A percentile compares a stretch with the other conserved stretches of the same genome.
phyloP scores from a whole-genome alignment of 2,797 vertebrate species.

The Pelochelys cantorii region DNA sequence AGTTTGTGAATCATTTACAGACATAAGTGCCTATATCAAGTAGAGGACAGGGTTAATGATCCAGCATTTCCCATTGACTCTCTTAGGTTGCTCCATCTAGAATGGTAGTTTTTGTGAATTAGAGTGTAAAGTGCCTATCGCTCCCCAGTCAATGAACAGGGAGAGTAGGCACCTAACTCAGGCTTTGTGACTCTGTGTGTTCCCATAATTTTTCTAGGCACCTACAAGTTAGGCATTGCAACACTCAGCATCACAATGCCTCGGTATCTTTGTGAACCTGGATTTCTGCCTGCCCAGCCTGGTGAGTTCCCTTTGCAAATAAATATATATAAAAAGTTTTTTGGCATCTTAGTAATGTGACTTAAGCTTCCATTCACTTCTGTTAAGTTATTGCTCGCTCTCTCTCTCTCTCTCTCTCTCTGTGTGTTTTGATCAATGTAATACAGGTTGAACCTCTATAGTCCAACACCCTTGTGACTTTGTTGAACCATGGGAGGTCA shows the following conservation, averaged over 20 bases:
- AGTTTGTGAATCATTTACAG: background rate
- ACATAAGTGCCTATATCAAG: background rate
- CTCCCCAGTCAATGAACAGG: background rate
- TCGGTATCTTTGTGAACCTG: background rate
- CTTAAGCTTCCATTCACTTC: accelerated
- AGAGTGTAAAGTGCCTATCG: background rate
- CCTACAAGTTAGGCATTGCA: background rate
- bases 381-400: background rate
- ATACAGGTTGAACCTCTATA: background rate
- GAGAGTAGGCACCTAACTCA: background rate
- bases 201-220: background rate
- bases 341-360: background rate
- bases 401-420: no score
- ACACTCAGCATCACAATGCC: background rate
- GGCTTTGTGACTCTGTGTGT: background rate
- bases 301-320: background rate
- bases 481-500: no score
- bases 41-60: background rate
- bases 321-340: background rate
- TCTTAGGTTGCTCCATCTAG: background rate
- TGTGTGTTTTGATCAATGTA: background rate
- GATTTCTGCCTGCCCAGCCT: background rate
- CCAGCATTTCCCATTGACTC: background rate
- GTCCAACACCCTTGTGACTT: no score
- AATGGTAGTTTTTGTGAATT: background rate